phyloP scores from a whole-genome alignment of 2,797 vertebrate species.

The Protonibea diacanthus region DNA sequence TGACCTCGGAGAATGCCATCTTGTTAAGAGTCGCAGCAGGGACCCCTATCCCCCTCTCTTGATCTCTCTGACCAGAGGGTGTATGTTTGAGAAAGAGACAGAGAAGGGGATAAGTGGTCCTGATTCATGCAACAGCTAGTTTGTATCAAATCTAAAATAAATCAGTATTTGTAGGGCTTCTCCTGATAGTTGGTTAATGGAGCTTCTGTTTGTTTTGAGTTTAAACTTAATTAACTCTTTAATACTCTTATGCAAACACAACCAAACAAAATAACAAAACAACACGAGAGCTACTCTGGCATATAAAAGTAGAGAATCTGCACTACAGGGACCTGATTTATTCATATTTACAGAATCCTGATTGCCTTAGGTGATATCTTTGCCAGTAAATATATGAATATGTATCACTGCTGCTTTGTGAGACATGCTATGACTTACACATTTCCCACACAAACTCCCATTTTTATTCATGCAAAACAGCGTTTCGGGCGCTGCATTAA shows the following conservation, averaged over 20 bases:
- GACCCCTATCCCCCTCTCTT: slow-evolving; percentile 46
- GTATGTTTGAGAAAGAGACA: slow-evolving; percentile 20
- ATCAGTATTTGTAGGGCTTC: slow-evolving; percentile 57
- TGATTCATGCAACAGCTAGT: slow-evolving; percentile 18
- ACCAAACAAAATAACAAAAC: slow-evolving; percentile 64
- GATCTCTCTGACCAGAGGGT: slow-evolving; percentile 62
- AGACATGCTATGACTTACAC: slow-evolving; percentile 52
- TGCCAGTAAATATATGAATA: slow-evolving; percentile 80
- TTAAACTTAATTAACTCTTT: slow-evolving; percentile 81
- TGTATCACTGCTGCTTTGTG: slow-evolving; percentile 66
- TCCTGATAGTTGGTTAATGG: slow-evolving; percentile 60
- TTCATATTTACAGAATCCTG: slow-evolving; percentile 79
- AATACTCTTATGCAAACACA: slow-evolving; percentile 78
- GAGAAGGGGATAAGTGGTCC: slow-evolving; percentile 21
- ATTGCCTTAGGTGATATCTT: slow-evolving; percentile 75
- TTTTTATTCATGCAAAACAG: slow-evolving; percentile 44
- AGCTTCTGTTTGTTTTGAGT: slow-evolving; percentile 73
- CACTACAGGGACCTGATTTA: slow-evolving; percentile 78
- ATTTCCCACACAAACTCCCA: slow-evolving; percentile 44
- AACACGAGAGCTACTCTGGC: slow-evolving; percentile 55
- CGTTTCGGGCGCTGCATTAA: slow-evolving; percentile 44
- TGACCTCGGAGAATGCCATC: slow-evolving; percentile 73
- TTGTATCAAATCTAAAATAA: slow-evolving; percentile 40
- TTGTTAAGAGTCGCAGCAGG: slow-evolving; percentile 72
- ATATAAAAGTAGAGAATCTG: slow-evolving; percentile 61